Percentiles rank a stretch among this genome's conserved stretches.
Evolutionary conservation across 2,888 invertebrate species (phyloP).

Genomic region (Tetragonula carbonaria): DNA sequence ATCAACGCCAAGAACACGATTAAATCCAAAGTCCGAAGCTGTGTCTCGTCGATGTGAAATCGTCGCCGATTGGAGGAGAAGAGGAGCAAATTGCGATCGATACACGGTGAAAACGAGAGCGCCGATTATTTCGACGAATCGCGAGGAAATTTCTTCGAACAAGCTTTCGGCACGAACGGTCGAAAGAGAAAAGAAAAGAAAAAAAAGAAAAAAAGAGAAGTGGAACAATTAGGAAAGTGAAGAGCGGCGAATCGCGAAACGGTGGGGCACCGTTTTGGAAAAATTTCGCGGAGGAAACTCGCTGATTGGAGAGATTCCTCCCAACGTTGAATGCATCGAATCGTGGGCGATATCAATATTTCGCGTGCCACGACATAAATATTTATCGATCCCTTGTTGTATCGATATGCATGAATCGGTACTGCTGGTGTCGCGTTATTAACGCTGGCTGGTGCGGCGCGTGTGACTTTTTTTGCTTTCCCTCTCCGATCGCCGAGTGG

Average conservation of each 20-base stretch:
- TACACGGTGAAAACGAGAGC: slow-evolving; percentile 15
- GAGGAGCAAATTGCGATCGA: slow-evolving; percentile 12
- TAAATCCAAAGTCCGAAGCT: slow-evolving; percentile 1
- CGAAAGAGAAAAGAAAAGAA: neutral
- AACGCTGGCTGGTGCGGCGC: neutral
- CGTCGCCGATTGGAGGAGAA: slow-evolving; percentile 1
- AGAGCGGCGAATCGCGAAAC: slow-evolving; percentile 2
- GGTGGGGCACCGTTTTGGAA: neutral
- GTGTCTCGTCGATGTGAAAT: neutral
- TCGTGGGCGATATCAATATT: slow-evolving; percentile 33
- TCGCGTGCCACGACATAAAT: slow-evolving; percentile 28
- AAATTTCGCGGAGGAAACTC: slow-evolving; percentile 2
- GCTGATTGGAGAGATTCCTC: slow-evolving; percentile 30
- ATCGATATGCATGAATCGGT: slow-evolving; percentile 28
- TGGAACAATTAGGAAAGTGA: neutral
- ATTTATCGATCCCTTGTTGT: slow-evolving; percentile 29
- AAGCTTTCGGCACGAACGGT: neutral
- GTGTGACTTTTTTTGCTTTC: neutral
- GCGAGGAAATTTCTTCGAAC: slow-evolving; percentile 14
- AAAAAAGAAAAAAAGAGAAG: neutral
- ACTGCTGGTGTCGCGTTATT: slow-evolving; percentile 10
- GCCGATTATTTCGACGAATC: slow-evolving; percentile 13
- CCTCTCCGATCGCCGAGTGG: neutral
- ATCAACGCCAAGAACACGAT: slow-evolving; percentile 19
- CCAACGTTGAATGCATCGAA: slow-evolving; percentile 10